Evolutionary conservation across 2,888 invertebrate species (phyloP).

Genomic region (Hoplodrina blanda): DNA sequence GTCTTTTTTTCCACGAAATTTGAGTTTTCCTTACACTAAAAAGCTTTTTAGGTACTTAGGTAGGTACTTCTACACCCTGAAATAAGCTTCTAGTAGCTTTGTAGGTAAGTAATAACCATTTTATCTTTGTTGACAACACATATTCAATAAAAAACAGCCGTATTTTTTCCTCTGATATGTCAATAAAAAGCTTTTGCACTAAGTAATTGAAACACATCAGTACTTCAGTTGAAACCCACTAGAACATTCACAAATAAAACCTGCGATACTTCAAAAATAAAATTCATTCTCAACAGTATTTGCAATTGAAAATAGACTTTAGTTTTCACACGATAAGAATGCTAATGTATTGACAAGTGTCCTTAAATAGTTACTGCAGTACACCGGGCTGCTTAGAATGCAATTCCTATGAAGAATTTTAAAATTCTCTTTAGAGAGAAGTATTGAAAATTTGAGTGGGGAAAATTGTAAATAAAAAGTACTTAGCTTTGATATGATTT

Average conservation of each 20-base stretch:
- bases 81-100: neutral
- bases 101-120: neutral
- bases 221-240: constrained; percentile 31
- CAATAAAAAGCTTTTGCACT: constrained; percentile 46
- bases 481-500: neutral
- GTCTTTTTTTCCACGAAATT: neutral
- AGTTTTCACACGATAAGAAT: constrained; percentile 42
- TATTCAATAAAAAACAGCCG: constrained; percentile 6
- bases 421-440: constrained; percentile 35
- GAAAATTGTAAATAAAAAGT: neutral
- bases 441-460: neutral
- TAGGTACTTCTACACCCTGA: neutral
- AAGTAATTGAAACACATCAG: constrained; percentile 63
- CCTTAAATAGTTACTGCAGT: constrained; percentile 30
- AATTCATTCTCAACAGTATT: constrained; percentile 40
- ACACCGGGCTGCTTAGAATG: constrained; percentile 46
- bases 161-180: constrained; percentile 16
- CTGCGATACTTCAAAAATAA: constrained; percentile 56
- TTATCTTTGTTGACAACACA: constrained; percentile 12
- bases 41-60: neutral
- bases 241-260: constrained; percentile 58
- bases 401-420: constrained; percentile 38
- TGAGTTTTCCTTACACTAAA: neutral
- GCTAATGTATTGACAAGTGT: constrained; percentile 41
- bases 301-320: constrained; percentile 51